phyloP scores from a whole-genome alignment of 2,888 invertebrate genomes.

The Acanthacorydalis orientalis region DNA sequence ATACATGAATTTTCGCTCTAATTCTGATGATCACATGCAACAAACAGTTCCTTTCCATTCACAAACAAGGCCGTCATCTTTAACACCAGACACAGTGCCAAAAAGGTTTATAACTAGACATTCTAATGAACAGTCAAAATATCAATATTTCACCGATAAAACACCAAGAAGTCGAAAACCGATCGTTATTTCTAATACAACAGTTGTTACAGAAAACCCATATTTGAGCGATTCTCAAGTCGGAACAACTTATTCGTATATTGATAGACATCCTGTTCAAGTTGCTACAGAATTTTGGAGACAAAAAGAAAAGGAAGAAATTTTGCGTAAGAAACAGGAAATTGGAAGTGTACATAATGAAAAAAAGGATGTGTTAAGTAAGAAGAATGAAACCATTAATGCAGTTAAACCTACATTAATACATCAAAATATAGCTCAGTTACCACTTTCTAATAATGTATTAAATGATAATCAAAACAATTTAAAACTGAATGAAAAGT shows the following conservation, averaged over 20 bases:
- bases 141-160: slow-evolving; percentile 53
- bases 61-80: slow-evolving; percentile 22
- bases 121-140: slow-evolving; percentile 19
- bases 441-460: too few species aligned
- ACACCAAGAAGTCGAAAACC: slow-evolving; percentile 56
- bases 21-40: slow-evolving; percentile 23
- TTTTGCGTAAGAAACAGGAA: slow-evolving; percentile 1
- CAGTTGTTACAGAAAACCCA: slow-evolving; percentile 4
- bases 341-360: slow-evolving; percentile 2
- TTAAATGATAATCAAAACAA: too few species aligned
- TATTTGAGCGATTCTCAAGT: slow-evolving; percentile 35
- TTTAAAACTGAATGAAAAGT: background rate
- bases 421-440: background rate
- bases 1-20: slow-evolving; percentile 16
- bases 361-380: background rate
- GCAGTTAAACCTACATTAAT: background rate
- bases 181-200: slow-evolving; percentile 33
- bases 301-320: slow-evolving; percentile 37
- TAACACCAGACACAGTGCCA: slow-evolving; percentile 20
- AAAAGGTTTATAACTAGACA: slow-evolving; percentile 14
- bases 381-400: background rate
- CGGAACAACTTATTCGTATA: slow-evolving; percentile 16
- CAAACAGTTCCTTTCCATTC: slow-evolving; percentile 14
- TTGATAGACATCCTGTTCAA: slow-evolving; percentile 18
- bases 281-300: slow-evolving; percentile 47